Percentiles rank a stretch among this genome's conserved stretches.
Conservation (phyloP, 92 coral and sea anemone genomes). For the Actinernus sp. region DNA sequence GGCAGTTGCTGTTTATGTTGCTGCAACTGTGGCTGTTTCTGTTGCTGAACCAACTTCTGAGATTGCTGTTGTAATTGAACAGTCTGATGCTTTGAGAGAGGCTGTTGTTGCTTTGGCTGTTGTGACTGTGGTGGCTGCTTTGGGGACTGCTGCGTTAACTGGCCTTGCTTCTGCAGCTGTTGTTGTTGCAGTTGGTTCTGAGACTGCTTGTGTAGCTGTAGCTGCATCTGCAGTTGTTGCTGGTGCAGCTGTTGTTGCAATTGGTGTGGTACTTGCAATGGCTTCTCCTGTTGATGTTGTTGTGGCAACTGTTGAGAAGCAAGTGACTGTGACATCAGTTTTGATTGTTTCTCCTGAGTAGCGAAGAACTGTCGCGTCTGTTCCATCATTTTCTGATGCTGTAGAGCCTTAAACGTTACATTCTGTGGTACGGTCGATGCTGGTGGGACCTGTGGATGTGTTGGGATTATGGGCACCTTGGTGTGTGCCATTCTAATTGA, state of each 20-base stretch:
- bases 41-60: neutral
- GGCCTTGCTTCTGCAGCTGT: conserved; percentile 14
- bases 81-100: conserved; percentile 7
- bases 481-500: conserved; percentile 56
- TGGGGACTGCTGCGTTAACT: conserved; percentile 15
- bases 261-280: neutral
- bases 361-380: conserved; percentile 85
- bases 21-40: conserved; percentile 3
- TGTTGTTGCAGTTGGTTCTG: conserved; percentile 1
- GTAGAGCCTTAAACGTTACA: conserved; percentile 74
- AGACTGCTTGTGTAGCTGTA: neutral
- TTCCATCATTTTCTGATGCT: conserved; percentile 92
- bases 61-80: conserved; percentile 10
- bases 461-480: conserved; percentile 46
- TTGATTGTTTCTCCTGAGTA: conserved; percentile 18
- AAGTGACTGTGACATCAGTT: conserved; percentile 14
- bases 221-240: neutral
- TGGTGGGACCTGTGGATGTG: conserved; percentile 62
- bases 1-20: conserved; percentile 30
- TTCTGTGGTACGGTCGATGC: conserved; percentile 46
- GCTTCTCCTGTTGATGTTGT: neutral
- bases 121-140: conserved; percentile 46
- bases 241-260: neutral
- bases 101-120: conserved; percentile 12
- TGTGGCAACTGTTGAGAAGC: too few species aligned